These are phyloP conservation scores for Oikopleura albicans DNA, from an alignment of 23 tunicate species.

Conservation along the genomic window DNA sequence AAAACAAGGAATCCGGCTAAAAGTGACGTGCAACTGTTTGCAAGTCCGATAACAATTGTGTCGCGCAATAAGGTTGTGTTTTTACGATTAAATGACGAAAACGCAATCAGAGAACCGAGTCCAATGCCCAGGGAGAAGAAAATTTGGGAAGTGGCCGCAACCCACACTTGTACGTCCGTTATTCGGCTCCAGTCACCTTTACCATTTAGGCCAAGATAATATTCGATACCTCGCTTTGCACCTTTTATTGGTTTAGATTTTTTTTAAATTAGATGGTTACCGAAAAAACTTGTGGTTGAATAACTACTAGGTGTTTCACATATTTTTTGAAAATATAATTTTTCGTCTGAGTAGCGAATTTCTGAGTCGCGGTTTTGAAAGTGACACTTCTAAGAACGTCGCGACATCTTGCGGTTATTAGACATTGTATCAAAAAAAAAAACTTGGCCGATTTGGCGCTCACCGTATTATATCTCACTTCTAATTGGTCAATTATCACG, in stretches of 20 bases:
- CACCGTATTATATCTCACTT: too few relatives aligned
- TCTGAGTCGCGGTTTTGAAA: too few relatives aligned
- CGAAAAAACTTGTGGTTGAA: slow-evolving; percentile 45
- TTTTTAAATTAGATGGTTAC: too few relatives aligned
- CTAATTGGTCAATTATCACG: too few relatives aligned
- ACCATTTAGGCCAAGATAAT: slow-evolving; percentile 41
- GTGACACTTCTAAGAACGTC: too few relatives aligned
- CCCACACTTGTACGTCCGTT: slow-evolving; percentile 29
- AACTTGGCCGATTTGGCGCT: too few relatives aligned
- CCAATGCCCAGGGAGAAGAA: slow-evolving; percentile 61
- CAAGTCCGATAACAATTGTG: slow-evolving; percentile 33
- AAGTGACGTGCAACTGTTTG: slow-evolving; percentile 26
- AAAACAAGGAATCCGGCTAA: slow-evolving; percentile 42
- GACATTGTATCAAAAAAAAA: too few relatives aligned
- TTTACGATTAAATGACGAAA: slow-evolving; percentile 55
- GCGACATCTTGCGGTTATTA: too few relatives aligned
- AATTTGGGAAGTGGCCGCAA: slow-evolving; percentile 62
- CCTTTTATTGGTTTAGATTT: slow-evolving; percentile 52
- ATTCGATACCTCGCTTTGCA: slow-evolving; percentile 33
- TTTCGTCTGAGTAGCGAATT: too few relatives aligned
- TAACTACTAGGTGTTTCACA: too few relatives aligned
- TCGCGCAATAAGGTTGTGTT: slow-evolving; percentile 35
- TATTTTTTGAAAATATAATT: too few relatives aligned
- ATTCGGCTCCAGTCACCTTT: slow-evolving; percentile 21
- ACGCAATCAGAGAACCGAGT: slow-evolving; percentile 64